Evolutionary conservation across 2,113 vertebrate species (phyloP).

Genomic region (Narcine bancroftii): DNA sequence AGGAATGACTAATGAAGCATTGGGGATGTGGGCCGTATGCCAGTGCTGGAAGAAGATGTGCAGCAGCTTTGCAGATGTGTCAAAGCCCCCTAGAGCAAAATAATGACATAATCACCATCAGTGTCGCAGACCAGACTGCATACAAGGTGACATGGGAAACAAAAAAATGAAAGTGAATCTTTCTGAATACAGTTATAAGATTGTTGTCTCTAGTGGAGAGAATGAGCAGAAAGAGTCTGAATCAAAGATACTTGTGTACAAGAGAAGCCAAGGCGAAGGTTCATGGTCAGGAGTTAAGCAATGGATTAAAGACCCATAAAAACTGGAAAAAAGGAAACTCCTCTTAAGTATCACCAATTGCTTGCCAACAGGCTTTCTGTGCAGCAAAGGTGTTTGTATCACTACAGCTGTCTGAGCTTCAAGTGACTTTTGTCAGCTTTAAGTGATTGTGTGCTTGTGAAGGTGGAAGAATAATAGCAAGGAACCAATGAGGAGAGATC

Average conservation of each 20-base stretch:
- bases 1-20: conserved; percentile 78
- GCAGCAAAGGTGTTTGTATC: conserved; percentile 50
- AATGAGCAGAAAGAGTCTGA: conserved; percentile 45
- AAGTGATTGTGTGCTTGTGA: conserved; percentile 60
- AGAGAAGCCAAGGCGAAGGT: conserved; percentile 41
- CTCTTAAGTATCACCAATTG: conserved; percentile 49
- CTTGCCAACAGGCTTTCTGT: conserved; percentile 50
- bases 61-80: conserved; percentile 82
- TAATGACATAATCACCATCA: conserved; percentile 99
- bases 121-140: conserved; percentile 92
- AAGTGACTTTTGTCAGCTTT: conserved; percentile 59
- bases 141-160: conserved; percentile 87
- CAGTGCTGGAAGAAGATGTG: conserved; percentile 74
- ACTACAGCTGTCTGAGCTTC: conserved; percentile 56
- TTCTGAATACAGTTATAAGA: conserved; percentile 50
- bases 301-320: conserved; percentile 40
- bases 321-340: conserved; percentile 31
- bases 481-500: conserved; percentile 49
- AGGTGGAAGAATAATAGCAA: conserved; percentile 50
- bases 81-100: conserved; percentile 82
- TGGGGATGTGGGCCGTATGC: conserved; percentile 66
- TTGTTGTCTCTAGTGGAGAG: conserved; percentile 38
- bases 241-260: conserved; percentile 46
- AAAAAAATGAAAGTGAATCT: conserved; percentile 55
- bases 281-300: conserved; percentile 43